Evolutionary conservation across 1,140 invertebrate genomes (phyloP).

Genomic region (Tribolium madens): DNA sequence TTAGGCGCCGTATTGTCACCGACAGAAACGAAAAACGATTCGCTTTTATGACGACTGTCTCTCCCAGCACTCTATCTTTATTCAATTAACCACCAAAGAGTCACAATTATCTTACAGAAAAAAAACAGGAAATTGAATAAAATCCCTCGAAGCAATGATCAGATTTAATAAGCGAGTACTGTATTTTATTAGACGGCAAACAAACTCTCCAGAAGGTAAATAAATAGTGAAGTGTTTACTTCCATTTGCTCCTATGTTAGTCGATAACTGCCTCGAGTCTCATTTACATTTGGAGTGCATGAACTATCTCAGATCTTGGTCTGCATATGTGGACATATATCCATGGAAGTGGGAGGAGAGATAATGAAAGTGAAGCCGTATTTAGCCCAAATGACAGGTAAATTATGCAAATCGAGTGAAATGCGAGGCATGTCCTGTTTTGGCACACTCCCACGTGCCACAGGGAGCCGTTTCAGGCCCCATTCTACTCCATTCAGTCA

Average conservation of each 20-base stretch:
- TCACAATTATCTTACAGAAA: too few relatives aligned
- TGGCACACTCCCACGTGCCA: not conserved
- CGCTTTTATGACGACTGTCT: not conserved
- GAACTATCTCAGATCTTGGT: not conserved
- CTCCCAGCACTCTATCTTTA: not conserved
- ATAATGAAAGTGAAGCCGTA: conserved; percentile 8
- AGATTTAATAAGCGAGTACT: too few relatives aligned
- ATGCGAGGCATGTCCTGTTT: not conserved
- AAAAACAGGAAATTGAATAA: too few relatives aligned
- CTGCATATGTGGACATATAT: not conserved
- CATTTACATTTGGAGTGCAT: conserved; percentile 5
- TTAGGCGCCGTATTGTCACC: not conserved
- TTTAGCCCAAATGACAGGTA: not conserved
- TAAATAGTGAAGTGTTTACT: not conserved
- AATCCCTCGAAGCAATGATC: too few relatives aligned
- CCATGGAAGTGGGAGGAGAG: not conserved
- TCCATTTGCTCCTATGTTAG: not conserved
- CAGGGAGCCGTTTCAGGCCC: too few relatives aligned
- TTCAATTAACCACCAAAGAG: too few relatives aligned
- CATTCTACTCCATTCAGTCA: too few relatives aligned
- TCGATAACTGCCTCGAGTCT: not conserved
- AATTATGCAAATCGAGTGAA: conserved; percentile 2
- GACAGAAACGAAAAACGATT: not conserved
- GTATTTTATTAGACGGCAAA: not conserved
- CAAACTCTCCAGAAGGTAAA: not conserved